These are phyloP conservation scores for Ligdia adustata DNA, from an alignment of 2,888 invertebrate species.

Conservation along the genomic window DNA sequence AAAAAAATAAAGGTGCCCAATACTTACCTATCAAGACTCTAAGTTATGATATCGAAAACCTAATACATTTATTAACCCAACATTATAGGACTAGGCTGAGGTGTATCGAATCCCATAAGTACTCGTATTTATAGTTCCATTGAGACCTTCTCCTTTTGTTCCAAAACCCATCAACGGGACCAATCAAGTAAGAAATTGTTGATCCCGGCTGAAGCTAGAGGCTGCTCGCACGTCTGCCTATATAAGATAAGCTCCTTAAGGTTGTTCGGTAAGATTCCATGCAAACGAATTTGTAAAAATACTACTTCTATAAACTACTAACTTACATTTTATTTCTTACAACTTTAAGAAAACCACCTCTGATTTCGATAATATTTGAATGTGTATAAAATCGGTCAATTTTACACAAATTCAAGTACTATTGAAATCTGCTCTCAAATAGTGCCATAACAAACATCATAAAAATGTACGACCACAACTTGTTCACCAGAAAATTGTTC, in stretches of 20 bases:
- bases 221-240: slow-evolving; percentile 48
- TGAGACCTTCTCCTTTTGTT: slow-evolving; percentile 65
- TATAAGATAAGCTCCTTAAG: slow-evolving; percentile 70
- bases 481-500: no score
- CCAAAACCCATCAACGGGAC: slow-evolving; percentile 73
- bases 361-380: no score
- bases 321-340: no score
- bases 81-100: slow-evolving; percentile 13
- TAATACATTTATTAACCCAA: slow-evolving; percentile 18
- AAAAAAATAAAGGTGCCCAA: slow-evolving; percentile 4
- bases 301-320: no score
- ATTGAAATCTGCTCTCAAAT: no score
- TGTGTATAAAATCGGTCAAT: no score
- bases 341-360: no score
- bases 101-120: slow-evolving; percentile 27
- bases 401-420: no score
- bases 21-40: slow-evolving; percentile 13
- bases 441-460: no score
- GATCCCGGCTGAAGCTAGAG: slow-evolving; percentile 58
- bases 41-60: neutral
- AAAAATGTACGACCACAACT: no score
- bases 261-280: no score
- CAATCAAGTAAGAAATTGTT: slow-evolving; percentile 82
- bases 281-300: no score
- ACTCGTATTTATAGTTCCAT: slow-evolving; percentile 34